Percentiles rank a stretch among this genome's conserved stretches.
Evolutionary conservation across 2,113 vertebrate genomes (phyloP).

Genomic region (Regulus satrapa): DNA sequence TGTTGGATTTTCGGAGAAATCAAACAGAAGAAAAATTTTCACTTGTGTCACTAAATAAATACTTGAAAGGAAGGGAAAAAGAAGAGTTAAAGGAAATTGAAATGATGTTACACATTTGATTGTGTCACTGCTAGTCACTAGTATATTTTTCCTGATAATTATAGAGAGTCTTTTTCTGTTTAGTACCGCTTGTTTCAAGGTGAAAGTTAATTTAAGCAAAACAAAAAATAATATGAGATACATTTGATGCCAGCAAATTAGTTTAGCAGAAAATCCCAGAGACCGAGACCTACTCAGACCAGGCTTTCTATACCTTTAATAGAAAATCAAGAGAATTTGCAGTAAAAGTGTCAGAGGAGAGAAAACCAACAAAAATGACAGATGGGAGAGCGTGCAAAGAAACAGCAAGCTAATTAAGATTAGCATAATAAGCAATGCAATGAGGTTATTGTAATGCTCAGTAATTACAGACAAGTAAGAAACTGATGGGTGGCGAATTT

Average conservation of each 20-base stretch:
- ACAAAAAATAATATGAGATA: neutral
- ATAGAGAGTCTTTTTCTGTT: neutral
- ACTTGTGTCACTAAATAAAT: neutral
- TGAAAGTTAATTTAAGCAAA: neutral
- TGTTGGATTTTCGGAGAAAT: neutral
- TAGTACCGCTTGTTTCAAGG: neutral
- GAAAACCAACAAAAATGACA: neutral
- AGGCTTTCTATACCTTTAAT: neutral
- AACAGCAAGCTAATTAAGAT: constrained; percentile 19
- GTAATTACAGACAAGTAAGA: constrained; percentile 21
- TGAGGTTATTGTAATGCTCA: neutral
- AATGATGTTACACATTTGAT: neutral
- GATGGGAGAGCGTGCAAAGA: neutral
- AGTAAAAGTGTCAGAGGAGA: neutral
- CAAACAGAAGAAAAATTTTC: neutral
- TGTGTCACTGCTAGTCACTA: neutral
- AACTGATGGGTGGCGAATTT: neutral
- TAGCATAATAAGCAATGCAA: neutral
- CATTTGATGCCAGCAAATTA: neutral
- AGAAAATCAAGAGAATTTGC: neutral
- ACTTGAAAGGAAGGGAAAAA: neutral
- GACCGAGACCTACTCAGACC: neutral
- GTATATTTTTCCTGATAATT: neutral
- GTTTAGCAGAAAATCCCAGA: neutral
- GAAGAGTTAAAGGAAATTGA: neutral